A percentile compares a stretch with the other conserved stretches of the same genome.
These are phyloP conservation scores for Tyto alba DNA, from an alignment of 2,113 vertebrate species.

Conservation along the genomic window DNA sequence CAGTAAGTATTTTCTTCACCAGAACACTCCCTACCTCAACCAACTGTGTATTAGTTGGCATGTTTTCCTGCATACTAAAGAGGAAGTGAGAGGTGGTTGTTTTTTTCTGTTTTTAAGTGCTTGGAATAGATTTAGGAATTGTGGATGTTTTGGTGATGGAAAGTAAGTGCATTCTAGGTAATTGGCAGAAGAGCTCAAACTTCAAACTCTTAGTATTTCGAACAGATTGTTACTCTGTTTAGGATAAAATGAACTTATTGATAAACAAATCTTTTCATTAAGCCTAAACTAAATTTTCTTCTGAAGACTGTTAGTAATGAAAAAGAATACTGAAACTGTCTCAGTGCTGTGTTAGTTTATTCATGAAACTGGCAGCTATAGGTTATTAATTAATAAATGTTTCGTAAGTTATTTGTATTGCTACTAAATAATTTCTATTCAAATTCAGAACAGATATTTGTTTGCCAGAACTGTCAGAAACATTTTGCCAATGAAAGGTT, in stretches of 20 bases:
- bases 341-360: neutral
- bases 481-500: conserved; percentile 75
- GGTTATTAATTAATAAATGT: neutral
- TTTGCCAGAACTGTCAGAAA: conserved; percentile 74
- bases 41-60: neutral
- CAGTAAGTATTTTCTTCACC: neutral
- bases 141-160: neutral
- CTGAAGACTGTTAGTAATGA: neutral
- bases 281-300: neutral
- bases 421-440: neutral
- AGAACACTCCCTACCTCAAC: neutral
- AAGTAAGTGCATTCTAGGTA: neutral
- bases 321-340: neutral
- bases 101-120: neutral
- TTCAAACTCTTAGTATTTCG: neutral
- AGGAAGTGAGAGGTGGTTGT: neutral
- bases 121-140: neutral
- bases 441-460: conserved; percentile 39
- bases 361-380: neutral
- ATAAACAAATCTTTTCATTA: neutral
- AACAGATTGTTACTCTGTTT: neutral
- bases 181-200: neutral
- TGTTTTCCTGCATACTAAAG: neutral
- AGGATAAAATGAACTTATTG: neutral
- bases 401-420: neutral